Evolutionary conservation across 2,113 vertebrate species (phyloP), one percentile per base, ranked within the genome.

Genomic region (Baryphthengus martii): DNA sequence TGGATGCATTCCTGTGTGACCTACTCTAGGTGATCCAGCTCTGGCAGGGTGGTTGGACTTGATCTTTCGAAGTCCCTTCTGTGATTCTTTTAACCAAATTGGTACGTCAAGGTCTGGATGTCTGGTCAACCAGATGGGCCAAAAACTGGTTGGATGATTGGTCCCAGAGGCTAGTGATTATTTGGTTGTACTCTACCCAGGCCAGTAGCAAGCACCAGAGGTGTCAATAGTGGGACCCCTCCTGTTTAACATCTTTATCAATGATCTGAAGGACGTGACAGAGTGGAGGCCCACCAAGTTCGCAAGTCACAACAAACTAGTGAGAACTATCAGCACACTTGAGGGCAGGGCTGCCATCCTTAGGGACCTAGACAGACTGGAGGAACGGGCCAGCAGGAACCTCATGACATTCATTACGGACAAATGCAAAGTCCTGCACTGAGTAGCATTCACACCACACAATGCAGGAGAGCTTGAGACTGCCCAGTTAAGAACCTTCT

Each of bases 221-320:
- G 4, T 2, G 7, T 47, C 25, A 68, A 0, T 63, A 26, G 15
- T 72, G 26, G 17, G 37, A 25, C 13, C 5, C 45, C 37, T 45
- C 12, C 47, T 49, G 13, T 49, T 77, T 72, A 72, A 77, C 17
- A 20, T 23, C 39, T 66, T 72, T 26, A 66, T 45, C 23, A 72
- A 17, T n/a, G 59, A 55, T 26, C 28, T 61, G 37, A 47, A 77
- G 4, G 42, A 67, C 5, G 10, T 39, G 29, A 45, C 14, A 63
- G 31, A 59, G 10, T 13, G 14, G 20, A 62, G 31, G 31, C 47
- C 87, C 29, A 50, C 20, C 20, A 56, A 19, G 33, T 83, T 35
- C 67, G 37, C n/a, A 79, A 29, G 58, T 53, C 29, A 88, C 67
- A 37, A 25, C n/a, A 47, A 78, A 79, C 29, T 37, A 11, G 18